Conservation (phyloP, 2,797 vertebrate species). For the Rallus crepitans region DNA sequence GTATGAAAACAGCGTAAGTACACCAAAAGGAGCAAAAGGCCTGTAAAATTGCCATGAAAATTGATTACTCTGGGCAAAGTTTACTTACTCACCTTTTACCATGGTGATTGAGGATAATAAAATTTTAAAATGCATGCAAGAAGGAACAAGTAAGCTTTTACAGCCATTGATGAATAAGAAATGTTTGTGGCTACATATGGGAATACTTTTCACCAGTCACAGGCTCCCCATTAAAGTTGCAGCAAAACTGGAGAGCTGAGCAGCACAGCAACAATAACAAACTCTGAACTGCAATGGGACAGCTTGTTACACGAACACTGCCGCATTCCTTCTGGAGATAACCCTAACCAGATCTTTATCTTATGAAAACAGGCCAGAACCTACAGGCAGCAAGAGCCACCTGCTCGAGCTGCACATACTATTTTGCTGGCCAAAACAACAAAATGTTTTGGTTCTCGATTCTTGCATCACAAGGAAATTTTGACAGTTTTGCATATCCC, state of each 20-base stretch:
- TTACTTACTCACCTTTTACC: conserved; percentile 46
- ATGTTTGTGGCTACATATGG: neutral
- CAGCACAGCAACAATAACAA: neutral
- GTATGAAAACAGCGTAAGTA: accelerated
- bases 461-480: neutral
- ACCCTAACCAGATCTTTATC: neutral
- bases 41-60: conserved; percentile 49
- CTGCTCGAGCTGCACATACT: neutral
- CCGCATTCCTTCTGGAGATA: neutral
- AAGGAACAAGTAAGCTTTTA: conserved; percentile 40
- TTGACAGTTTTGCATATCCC: neutral
- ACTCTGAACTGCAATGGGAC: neutral
- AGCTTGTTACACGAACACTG: neutral
- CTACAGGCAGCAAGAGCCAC: neutral
- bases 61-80: neutral
- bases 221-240: neutral
- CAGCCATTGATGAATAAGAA: conserved; percentile 8
- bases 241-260: conserved; percentile 1
- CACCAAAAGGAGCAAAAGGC: neutral
- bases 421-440: neutral
- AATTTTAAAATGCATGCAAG: conserved; percentile 31
- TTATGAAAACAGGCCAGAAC: neutral
- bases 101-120: conserved; percentile 21
- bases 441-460: neutral
- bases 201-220: conserved; percentile 23